Conservation (phyloP, 2,888 invertebrate species). For the Gonocerus acuteangulatus region DNA sequence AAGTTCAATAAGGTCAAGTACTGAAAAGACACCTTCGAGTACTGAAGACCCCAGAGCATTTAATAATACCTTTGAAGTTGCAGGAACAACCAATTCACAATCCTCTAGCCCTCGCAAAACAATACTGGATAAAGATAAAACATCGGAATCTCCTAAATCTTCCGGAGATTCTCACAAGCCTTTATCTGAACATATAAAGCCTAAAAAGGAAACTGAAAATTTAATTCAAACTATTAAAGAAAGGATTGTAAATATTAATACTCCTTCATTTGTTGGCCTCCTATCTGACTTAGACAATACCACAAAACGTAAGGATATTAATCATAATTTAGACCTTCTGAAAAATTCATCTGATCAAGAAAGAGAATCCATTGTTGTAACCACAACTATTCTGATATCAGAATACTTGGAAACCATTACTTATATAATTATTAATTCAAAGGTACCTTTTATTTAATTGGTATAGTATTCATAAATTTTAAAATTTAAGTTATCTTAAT, state of each 20-base stretch:
- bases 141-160: neutral
- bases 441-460: slow-evolving; percentile 30
- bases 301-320: neutral
- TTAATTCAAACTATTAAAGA: slow-evolving; percentile 15
- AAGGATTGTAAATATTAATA: slow-evolving; percentile 7
- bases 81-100: too few species aligned
- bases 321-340: slow-evolving; percentile 18
- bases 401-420: slow-evolving; percentile 80
- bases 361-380: slow-evolving; percentile 23
- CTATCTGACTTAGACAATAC: slow-evolving; percentile 21
- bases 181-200: slow-evolving; percentile 33
- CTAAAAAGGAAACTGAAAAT: slow-evolving; percentile 49
- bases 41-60: too few species aligned
- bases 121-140: too few species aligned
- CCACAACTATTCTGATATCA: slow-evolving; percentile 53
- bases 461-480: too few species aligned
- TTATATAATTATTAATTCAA: slow-evolving; percentile 52
- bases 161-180: neutral
- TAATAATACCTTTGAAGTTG: too few species aligned
- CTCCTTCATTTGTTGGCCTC: slow-evolving; percentile 16
- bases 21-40: too few species aligned
- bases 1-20: neutral
- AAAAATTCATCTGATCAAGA: slow-evolving; percentile 13
- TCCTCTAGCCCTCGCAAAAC: too few species aligned
- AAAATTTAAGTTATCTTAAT: too few species aligned